A percentile compares a stretch with the other conserved stretches of the same genome.
phyloP scores from a whole-genome alignment of 2,888 invertebrate species.

The Cheilosia soror region DNA sequence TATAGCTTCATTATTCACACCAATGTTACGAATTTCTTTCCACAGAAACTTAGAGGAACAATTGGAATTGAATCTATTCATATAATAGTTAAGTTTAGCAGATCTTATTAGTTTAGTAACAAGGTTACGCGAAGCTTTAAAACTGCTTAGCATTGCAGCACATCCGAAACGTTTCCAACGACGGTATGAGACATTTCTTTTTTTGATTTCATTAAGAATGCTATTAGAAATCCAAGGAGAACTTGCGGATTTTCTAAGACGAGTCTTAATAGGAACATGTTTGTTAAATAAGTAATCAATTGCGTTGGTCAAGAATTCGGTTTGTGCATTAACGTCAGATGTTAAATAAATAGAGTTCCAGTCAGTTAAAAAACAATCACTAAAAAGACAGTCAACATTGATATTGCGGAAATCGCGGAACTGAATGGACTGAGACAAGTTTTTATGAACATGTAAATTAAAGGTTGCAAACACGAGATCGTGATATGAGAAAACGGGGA shows the following conservation, averaged over 20 bases:
- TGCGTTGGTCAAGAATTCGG: neutral
- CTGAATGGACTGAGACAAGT: neutral
- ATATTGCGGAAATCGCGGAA: conserved; percentile 11
- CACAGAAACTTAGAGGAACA: no score
- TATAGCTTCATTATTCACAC: no score
- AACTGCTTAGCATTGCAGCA: no score
- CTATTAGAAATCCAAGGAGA: neutral
- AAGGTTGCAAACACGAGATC: conserved; percentile 9
- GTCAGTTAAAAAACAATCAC: conserved; percentile 1
- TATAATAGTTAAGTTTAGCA: no score
- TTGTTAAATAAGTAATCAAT: neutral
- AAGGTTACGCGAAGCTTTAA: no score
- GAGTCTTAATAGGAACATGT: neutral
- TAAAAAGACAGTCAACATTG: no score
- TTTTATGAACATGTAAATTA: neutral
- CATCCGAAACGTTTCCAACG: no score
- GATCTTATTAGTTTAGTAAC: no score
- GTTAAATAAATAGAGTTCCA: neutral
- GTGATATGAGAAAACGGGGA: conserved; percentile 4
- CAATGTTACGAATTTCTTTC: no score
- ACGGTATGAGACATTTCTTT: no score
- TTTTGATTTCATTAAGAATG: neutral
- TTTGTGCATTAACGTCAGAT: conserved; percentile 5
- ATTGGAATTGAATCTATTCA: no score
- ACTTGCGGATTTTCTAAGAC: neutral